Evolutionary conservation across 1,140 invertebrate species (phyloP).

Genomic region (Caenorhabditis inopinata): DNA sequence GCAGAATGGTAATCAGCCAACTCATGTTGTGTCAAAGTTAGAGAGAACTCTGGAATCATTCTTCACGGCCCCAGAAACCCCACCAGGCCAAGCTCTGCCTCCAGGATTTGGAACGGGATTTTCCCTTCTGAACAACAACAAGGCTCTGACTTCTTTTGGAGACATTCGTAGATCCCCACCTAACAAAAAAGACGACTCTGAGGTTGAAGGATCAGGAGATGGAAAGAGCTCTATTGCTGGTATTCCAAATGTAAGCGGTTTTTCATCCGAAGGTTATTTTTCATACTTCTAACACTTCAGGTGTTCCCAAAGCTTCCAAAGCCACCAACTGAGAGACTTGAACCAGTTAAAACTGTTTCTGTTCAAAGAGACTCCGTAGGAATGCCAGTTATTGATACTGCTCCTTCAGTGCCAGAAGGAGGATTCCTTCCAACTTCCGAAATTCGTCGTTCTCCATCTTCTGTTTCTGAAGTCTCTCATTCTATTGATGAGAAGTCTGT

Average conservation of each 20-base stretch:
- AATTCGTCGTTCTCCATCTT: conserved; percentile 53
- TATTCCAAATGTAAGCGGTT: conserved; percentile 54
- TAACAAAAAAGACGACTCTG: not conserved
- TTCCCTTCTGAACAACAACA: conserved; percentile 57
- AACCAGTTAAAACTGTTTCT: not conserved
- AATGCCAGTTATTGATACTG: conserved; percentile 31
- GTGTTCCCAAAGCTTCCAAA: conserved; percentile 58
- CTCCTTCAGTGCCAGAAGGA: conserved; percentile 61
- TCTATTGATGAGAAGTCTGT: conserved; percentile 29
- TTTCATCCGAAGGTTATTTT: not conserved
- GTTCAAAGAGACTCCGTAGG: not conserved
- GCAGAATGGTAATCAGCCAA: conserved; percentile 39
- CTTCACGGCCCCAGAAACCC: conserved; percentile 61
- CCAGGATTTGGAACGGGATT: conserved; percentile 63
- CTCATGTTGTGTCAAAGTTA: conserved; percentile 49
- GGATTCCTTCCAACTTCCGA: conserved; percentile 59
- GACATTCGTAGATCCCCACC: conserved; percentile 28
- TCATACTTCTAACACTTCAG: not conserved
- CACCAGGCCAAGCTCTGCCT: conserved; percentile 50
- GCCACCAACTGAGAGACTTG: conserved; percentile 30
- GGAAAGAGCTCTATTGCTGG: conserved; percentile 57
- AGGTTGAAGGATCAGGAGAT: conserved; percentile 49
- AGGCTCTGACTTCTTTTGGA: conserved; percentile 33
- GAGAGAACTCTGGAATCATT: conserved; percentile 62
- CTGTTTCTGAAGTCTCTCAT: conserved; percentile 57